These are phyloP conservation scores for Drosophila bunnanda DNA, from an alignment of 2,888 invertebrate species.

Conservation along the genomic window DNA sequence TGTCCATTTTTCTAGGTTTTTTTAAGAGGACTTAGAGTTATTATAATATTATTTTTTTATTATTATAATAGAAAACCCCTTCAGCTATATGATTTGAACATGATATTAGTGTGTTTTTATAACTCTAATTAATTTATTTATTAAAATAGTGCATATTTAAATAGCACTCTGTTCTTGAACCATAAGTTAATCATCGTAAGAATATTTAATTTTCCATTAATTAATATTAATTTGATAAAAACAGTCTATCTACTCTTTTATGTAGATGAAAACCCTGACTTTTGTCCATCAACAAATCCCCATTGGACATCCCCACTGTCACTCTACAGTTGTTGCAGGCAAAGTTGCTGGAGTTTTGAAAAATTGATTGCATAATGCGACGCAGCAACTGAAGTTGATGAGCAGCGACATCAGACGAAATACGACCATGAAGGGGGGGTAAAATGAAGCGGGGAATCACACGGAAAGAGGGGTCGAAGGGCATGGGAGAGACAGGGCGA, in stretches of 20 bases:
- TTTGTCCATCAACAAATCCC: background rate
- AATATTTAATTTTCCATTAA: background rate
- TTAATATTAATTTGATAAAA: background rate
- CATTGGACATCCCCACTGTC: background rate
- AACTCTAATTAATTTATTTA: no score
- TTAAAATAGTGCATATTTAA: no score
- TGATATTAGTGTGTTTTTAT: no score
- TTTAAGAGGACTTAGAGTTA: background rate
- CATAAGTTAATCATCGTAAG: no score
- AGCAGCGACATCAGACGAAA: slow-evolving; percentile 45
- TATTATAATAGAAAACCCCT: background rate
- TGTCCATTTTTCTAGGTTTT: background rate
- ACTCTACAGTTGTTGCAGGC: slow-evolving; percentile 14
- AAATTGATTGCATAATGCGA: slow-evolving; percentile 73
- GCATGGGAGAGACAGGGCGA: slow-evolving; percentile 18
- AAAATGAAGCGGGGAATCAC: background rate
- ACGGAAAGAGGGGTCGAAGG: slow-evolving; percentile 3
- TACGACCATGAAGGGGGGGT: slow-evolving; percentile 6
- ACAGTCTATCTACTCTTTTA: background rate
- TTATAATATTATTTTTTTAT: background rate
- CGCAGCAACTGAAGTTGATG: slow-evolving; percentile 59
- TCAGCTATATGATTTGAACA: no score
- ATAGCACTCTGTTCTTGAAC: no score
- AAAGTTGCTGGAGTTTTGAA: slow-evolving; percentile 52
- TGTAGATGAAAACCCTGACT: background rate